These are phyloP conservation scores for Schizopygopsis malacanthus DNA, from an alignment of 2,797 vertebrate species.

Conservation along the genomic window DNA sequence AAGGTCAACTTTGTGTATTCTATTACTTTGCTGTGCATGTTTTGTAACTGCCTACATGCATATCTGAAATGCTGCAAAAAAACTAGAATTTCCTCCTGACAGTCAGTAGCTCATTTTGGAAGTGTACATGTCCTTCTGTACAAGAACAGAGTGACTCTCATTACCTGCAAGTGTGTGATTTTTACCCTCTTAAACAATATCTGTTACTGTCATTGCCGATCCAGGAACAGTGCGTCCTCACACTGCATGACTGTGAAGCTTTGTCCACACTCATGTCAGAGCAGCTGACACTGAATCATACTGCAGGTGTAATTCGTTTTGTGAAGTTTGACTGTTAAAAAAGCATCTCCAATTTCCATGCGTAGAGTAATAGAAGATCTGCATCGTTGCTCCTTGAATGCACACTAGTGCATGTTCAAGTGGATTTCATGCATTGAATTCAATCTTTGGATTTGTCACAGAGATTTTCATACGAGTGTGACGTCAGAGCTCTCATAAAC, in stretches of 20 bases:
- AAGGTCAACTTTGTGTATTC: not conserved
- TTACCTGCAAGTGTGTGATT: slow-evolving; percentile 9
- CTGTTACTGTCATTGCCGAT: not conserved
- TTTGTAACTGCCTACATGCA: not conserved
- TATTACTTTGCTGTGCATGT: not conserved
- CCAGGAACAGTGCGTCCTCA: slow-evolving; percentile 33
- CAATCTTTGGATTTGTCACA: slow-evolving; percentile 33
- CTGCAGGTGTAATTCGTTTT: not conserved
- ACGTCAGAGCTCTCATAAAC: not conserved
- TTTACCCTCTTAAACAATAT: slow-evolving; percentile 24
- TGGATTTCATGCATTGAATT: slow-evolving; percentile 26
- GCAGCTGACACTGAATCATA: not conserved
- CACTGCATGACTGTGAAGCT: not conserved
- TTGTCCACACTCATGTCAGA: not conserved
- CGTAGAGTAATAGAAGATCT: not conserved
- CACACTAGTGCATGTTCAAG: not conserved
- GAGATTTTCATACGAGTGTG: not conserved
- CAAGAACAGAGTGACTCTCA: slow-evolving; percentile 17
- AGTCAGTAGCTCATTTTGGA: not conserved
- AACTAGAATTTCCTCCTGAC: not conserved
- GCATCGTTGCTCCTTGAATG: slow-evolving; percentile 1
- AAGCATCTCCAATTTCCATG: not conserved
- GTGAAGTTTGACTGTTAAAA: not conserved
- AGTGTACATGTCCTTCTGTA: slow-evolving; percentile 9
- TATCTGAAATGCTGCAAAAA: not conserved